Evolutionary conservation across 2,888 invertebrate genomes (phyloP).

Genomic region (Hypercompe scribonia): DNA sequence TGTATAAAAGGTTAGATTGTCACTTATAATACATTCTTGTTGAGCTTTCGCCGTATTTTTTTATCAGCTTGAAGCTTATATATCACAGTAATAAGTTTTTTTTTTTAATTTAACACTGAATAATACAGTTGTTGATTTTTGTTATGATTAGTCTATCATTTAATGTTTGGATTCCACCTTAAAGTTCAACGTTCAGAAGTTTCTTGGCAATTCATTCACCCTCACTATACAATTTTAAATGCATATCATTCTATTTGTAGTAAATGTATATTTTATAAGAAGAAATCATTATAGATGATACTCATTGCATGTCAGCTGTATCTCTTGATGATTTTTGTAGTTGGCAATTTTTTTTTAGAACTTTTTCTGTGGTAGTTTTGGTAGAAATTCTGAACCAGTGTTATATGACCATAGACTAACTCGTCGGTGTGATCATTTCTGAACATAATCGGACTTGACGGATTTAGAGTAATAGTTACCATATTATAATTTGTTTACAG

Average conservation of each 20-base stretch:
- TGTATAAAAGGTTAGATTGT: neutral
- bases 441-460: slow-evolving; percentile 27
- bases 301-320: slow-evolving; percentile 45
- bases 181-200: slow-evolving; percentile 28
- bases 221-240: neutral
- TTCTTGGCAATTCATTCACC: slow-evolving; percentile 20
- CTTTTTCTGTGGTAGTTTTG: neutral
- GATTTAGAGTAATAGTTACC: slow-evolving; percentile 63
- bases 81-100: slow-evolving; percentile 30
- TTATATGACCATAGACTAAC: slow-evolving; percentile 25
- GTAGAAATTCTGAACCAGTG: slow-evolving; percentile 3
- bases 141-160: slow-evolving; percentile 26
- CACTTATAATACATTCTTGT: slow-evolving; percentile 29
- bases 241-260: slow-evolving; percentile 5
- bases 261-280: slow-evolving; percentile 18
- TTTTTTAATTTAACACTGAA: slow-evolving; percentile 41
- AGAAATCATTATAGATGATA: slow-evolving; percentile 53
- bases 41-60: slow-evolving; percentile 46
- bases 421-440: slow-evolving; percentile 26
- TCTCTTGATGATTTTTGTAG: slow-evolving; percentile 50
- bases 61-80: slow-evolving; percentile 44
- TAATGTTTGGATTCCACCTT: slow-evolving; percentile 30
- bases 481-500: slow-evolving; percentile 59
- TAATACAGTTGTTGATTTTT: slow-evolving; percentile 36
- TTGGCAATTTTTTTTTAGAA: slow-evolving; percentile 17